A percentile compares a stretch with the other conserved stretches of the same genome.
Evolutionary conservation across 1,140 invertebrate species (phyloP).

Genomic region (Lineus longissimus): DNA sequence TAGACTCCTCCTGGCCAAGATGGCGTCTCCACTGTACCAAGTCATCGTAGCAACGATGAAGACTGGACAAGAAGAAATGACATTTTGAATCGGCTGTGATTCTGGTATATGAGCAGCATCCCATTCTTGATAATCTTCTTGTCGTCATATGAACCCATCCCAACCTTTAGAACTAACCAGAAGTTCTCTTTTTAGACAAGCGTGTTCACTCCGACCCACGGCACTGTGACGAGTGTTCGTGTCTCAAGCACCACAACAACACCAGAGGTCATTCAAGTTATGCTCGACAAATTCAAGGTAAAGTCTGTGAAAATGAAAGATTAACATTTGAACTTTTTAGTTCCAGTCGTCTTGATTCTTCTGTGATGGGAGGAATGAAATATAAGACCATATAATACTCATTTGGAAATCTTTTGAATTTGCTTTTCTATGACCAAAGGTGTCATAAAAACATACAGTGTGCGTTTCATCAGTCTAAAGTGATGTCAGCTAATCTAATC

Average conservation of each 20-base stretch:
- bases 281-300: conserved; percentile 82
- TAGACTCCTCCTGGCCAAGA: no score
- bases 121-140: background rate
- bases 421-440: background rate
- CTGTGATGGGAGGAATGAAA: background rate
- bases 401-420: background rate
- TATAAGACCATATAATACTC: background rate
- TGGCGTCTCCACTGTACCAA: no score
- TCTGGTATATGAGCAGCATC: background rate
- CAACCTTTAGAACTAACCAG: background rate
- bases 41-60: no score
- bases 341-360: background rate
- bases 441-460: background rate
- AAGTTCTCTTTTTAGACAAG: conserved; percentile 60
- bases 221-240: conserved; percentile 81
- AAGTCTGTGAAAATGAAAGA: conserved; percentile 3
- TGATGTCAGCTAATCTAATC: no score
- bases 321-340: background rate
- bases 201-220: conserved; percentile 79
- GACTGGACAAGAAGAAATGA: no score
- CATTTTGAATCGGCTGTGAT: no score
- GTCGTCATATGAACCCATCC: background rate
- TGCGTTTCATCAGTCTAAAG: background rate
- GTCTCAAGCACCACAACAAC: conserved; percentile 76
- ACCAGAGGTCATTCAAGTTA: conserved; percentile 76